These are phyloP conservation scores for Hyles vespertilio DNA, from an alignment of 1,140 invertebrate species.

Conservation along the genomic window DNA sequence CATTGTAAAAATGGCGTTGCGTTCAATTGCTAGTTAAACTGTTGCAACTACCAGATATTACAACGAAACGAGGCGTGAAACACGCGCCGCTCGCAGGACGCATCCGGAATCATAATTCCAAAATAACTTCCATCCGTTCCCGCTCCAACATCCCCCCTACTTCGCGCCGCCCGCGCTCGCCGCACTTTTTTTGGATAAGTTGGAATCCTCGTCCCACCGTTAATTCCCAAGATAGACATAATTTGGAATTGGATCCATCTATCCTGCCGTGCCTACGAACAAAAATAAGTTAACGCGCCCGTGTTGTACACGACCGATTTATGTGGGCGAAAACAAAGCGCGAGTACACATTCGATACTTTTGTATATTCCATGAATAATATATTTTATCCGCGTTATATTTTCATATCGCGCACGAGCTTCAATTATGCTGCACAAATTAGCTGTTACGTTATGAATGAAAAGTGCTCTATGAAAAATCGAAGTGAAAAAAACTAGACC, in stretches of 20 bases:
- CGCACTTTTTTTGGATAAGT: constrained; percentile 69
- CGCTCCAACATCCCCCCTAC: constrained; percentile 29
- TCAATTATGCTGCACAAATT: background rate
- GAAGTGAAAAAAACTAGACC: constrained; percentile 21
- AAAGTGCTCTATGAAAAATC: constrained; percentile 1
- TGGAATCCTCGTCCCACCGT: constrained; percentile 69
- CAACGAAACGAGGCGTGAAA: constrained; percentile 71
- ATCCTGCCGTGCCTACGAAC: constrained; percentile 65
- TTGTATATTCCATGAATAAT: constrained; percentile 3
- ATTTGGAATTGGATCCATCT: constrained; percentile 78
- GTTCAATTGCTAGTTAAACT: constrained; percentile 49
- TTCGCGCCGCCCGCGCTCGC: constrained; percentile 31
- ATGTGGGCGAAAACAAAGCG: constrained; percentile 56
- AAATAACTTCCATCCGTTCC: constrained; percentile 67
- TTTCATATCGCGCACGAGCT: background rate
- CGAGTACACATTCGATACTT: constrained; percentile 18
- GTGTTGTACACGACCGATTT: constrained; percentile 50
- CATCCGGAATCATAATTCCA: constrained; percentile 75
- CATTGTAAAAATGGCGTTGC: background rate
- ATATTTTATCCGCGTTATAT: background rate
- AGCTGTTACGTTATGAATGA: too few relatives aligned
- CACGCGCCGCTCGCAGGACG: constrained; percentile 60
- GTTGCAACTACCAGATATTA: constrained; percentile 65
- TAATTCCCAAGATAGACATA: constrained; percentile 77
- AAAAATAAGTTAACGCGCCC: constrained; percentile 65